phyloP scores from a whole-genome alignment of 1,140 invertebrate genomes.

The Drosophila pseudoobscura region DNA sequence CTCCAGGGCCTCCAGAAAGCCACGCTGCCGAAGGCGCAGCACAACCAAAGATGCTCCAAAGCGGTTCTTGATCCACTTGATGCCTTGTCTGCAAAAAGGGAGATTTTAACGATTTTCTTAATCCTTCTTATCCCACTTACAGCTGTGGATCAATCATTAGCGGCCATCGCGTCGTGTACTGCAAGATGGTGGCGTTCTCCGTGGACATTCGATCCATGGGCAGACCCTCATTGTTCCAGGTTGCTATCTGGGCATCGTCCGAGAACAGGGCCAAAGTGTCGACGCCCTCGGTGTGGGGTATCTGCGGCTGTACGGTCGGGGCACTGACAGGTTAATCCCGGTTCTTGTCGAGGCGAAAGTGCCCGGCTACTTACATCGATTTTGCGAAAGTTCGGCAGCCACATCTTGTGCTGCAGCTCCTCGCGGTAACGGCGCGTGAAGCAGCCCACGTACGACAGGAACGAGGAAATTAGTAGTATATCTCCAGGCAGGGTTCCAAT shows the following conservation, averaged over 20 bases:
- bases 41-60: slow-evolving; percentile 89
- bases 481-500: slow-evolving; percentile 94
- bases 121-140: slow-evolving; percentile 39
- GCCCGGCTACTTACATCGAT: slow-evolving; percentile 83
- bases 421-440: slow-evolving; percentile 94
- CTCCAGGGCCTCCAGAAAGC: slow-evolving; percentile 94
- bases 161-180: slow-evolving; percentile 95
- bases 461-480: slow-evolving; percentile 94
- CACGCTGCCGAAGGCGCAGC: slow-evolving; percentile 91
- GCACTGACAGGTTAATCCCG: not conserved
- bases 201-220: slow-evolving; percentile 97
- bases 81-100: slow-evolving; percentile 87
- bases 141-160: slow-evolving; percentile 97
- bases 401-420: slow-evolving; percentile 92
- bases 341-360: not conserved
- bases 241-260: slow-evolving; percentile 95
- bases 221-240: slow-evolving; percentile 97
- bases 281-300: slow-evolving; percentile 91
- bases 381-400: slow-evolving; percentile 84
- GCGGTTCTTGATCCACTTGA: slow-evolving; percentile 98
- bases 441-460: slow-evolving; percentile 97
- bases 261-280: slow-evolving; percentile 93
- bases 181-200: slow-evolving; percentile 97
- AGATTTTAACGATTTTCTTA: not conserved
- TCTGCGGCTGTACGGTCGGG: slow-evolving; percentile 85